Conservation (phyloP, 2,797 vertebrate genomes). For the Channa striata region DNA sequence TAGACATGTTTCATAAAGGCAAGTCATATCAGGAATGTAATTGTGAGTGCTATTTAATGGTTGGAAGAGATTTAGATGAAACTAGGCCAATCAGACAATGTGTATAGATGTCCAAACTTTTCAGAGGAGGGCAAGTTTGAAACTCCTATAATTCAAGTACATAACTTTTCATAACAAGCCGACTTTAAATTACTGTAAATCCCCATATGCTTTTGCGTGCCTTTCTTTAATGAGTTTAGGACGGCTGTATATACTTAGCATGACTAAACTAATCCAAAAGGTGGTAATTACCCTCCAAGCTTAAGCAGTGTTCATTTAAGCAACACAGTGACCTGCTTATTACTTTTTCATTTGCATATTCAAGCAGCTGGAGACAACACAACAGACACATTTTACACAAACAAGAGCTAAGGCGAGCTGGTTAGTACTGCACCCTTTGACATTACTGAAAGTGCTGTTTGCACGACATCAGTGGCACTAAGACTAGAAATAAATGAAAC, state of each 20-base stretch:
- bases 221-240: not conserved
- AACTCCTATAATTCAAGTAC: not conserved
- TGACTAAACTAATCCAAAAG: not conserved
- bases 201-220: not conserved
- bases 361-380: not conserved
- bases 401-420: not conserved
- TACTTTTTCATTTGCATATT: not conserved
- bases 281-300: not conserved
- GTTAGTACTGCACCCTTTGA: not conserved
- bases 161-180: not conserved
- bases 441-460: not conserved
- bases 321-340: not conserved
- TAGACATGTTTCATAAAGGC: constrained; percentile 11
- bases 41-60: constrained; percentile 21
- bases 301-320: constrained; percentile 13
- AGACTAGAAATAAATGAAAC: not conserved
- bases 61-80: constrained; percentile 8
- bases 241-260: not conserved
- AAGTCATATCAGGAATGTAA: constrained; percentile 28
- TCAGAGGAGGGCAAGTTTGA: not conserved
- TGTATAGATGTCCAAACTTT: constrained; percentile 14
- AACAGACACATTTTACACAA: constrained; percentile 4
- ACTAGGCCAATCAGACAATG: constrained; percentile 12
- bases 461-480: not conserved
- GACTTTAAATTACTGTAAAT: not conserved